Evolutionary conservation across 1,140 invertebrate genomes (phyloP), one percentile per base, ranked within the genome.

Genomic region (Polypedilum vanderplanki): DNA sequence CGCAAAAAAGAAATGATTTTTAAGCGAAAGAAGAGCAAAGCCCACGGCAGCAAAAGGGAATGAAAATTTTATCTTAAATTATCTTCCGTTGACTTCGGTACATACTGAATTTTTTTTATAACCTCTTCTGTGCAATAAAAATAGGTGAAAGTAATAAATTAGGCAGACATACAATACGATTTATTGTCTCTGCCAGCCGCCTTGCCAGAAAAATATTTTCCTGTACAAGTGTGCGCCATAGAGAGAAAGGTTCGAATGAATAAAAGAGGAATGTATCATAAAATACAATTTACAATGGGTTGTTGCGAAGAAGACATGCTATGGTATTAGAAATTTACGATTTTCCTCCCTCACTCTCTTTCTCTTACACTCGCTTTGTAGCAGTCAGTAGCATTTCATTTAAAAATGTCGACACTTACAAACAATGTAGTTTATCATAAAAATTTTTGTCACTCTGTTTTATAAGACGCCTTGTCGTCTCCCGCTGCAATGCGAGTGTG

Each of bases 91-190:
- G 9, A 15, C 15, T 46, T 46, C 8, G 41, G 41, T 12, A 46
- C 9, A 46, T 15, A n/a, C 8, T 46, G 41, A 46, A 46, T 4
- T 46, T 46, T 46, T 46, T 46, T 46, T 57, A n/a, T 57, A n/a
- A n/a, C 46, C 18, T 70, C 17, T 70, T n/a, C 65, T 20, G 9
- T 9, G 7, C 17, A 70, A 70, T 20, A 70, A 70, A 70, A 70
- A 70, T 70, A 22, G 65, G 65, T 70, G 65, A 70, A 20, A 70
- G 65, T 22, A 70, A 70, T 70, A 70, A 70, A 70, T 70, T 70
- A 70, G 65, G 17, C 18, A 70, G 65, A 70, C 65, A 70, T 70
- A 70, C 65, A 70, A 70, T 70, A 22, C 65, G 65, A 70, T 70
- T 70, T 70, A 70, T 70, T 70, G 65, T 70, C 65, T 67, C 20